Evolutionary conservation across 2,113 vertebrate species (phyloP).

Genomic region (Upupa epops): DNA sequence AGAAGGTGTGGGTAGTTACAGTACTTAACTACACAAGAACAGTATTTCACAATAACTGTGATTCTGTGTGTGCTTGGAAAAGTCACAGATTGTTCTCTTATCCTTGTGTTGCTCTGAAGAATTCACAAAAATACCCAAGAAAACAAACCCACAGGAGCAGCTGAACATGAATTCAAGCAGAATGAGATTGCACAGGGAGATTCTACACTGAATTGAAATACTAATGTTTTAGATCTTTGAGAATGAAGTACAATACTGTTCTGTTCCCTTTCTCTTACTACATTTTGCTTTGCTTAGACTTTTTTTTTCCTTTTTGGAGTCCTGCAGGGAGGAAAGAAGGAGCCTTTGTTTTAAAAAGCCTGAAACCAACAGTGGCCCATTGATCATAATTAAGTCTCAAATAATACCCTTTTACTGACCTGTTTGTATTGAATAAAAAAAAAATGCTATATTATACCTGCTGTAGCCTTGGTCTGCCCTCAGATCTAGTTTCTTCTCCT

Average conservation of each 20-base stretch:
- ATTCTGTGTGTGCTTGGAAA: not conserved
- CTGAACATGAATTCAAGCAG: not conserved
- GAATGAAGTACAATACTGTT: constrained; percentile 36
- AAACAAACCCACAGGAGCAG: not conserved
- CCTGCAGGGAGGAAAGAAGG: constrained; percentile 59
- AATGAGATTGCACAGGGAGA: not conserved
- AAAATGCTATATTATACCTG: not conserved
- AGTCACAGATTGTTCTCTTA: constrained; percentile 10
- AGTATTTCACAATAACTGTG: not conserved
- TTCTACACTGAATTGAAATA: constrained; percentile 12
- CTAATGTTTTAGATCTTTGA: constrained; percentile 12
- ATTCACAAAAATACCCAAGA: not conserved
- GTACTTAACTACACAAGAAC: not conserved
- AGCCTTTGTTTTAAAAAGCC: constrained; percentile 60
- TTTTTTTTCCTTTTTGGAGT: constrained; percentile 48
- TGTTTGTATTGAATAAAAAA: constrained; percentile 39
- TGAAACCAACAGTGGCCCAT: constrained; percentile 56
- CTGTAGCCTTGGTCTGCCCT: not conserved
- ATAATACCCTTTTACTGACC: constrained; percentile 55
- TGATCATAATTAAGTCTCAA: constrained; percentile 62
- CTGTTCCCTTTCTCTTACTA: constrained; percentile 35
- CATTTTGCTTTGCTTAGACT: constrained; percentile 48
- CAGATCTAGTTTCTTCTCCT: constrained; percentile 33
- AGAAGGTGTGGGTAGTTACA: not conserved
- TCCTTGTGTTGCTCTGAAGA: not conserved